Evolutionary conservation across 2,113 vertebrate species (phyloP), one percentile per base, ranked within the genome.

Genomic region (Tylochromis polylepis): DNA sequence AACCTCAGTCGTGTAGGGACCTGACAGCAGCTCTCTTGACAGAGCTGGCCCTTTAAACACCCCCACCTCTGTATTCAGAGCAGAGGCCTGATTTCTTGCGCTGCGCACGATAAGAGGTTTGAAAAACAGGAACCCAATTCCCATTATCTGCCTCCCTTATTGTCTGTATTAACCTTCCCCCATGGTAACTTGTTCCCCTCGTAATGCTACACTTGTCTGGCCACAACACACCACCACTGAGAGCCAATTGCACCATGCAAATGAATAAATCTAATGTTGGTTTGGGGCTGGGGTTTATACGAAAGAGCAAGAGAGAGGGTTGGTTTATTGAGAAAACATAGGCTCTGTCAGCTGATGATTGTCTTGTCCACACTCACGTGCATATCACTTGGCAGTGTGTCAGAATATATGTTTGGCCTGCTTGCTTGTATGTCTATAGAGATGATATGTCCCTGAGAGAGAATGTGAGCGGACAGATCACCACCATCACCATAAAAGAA

Each of bases 231-330:
- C 97, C 94, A 97, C 97, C 96, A 96, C 96, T 93, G 92, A 93
- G 95, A 98, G 97, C 97, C 97, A 98, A 98, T 98, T 97, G 97
- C 97, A 97, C 97, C 97, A 98, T 98, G 98, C 98, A 98, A 99
- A 98, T 98, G 97, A 98, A 98, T 75, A 49, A 75, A 75, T 75
- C 70, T 75, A 75, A 75, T 75, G 70, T 49, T 75, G 97, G 96
- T 20, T 14, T 94, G 94, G 96, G 97, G 91, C 60, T 78, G 83
- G 58, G 24, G 59, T 70, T 70, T 41, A 41, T 75, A 83, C 55
- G 31, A 53, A 82, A 79, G 80, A 92, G 59, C 77, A 85, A 83
- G 83, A 27, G 20, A 72, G 65, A 88, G 85, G 95, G 93, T 89
- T 75, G 90, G 94, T 96, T 96, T 97, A 97, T 96, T 87, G 95